Evolutionary conservation across 2,113 vertebrate species (phyloP).

Genomic region (Amphilophus citrinellus): DNA sequence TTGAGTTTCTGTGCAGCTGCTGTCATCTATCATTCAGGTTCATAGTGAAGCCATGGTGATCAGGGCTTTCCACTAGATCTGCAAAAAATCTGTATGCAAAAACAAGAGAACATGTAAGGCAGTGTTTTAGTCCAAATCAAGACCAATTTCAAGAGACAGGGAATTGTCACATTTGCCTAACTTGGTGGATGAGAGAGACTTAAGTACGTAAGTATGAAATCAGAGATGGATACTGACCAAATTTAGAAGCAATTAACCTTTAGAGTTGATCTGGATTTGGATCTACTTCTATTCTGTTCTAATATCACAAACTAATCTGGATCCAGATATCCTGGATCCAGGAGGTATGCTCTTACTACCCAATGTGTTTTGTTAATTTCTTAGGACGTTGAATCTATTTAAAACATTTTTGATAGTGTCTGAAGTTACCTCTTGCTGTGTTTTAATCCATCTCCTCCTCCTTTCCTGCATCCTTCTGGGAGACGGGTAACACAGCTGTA

Average conservation of each 20-base stretch:
- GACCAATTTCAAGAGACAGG: neutral
- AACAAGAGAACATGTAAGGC: neutral
- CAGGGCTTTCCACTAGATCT: constrained; percentile 23
- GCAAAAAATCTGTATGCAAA: neutral
- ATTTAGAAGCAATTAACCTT: neutral
- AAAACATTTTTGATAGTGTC: neutral
- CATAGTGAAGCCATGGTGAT: neutral
- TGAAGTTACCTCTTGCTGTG: constrained; percentile 26
- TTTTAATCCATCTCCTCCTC: constrained; percentile 71
- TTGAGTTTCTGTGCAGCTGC: neutral
- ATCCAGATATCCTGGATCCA: neutral
- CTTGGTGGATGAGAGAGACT: neutral
- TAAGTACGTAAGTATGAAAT: neutral
- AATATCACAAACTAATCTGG: neutral
- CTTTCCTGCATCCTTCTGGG: constrained; percentile 39
- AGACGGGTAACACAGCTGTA: constrained; percentile 65
- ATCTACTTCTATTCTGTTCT: neutral
- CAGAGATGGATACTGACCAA: neutral
- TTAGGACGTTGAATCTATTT: neutral
- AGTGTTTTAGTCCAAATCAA: neutral
- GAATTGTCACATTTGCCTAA: neutral
- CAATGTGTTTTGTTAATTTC: neutral
- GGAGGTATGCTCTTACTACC: neutral
- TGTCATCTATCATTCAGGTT: constrained; percentile 24
- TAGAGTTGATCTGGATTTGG: neutral